These are phyloP conservation scores for Channa maculata DNA, from an alignment of 2,113 vertebrate genomes.

Conservation along the genomic window DNA sequence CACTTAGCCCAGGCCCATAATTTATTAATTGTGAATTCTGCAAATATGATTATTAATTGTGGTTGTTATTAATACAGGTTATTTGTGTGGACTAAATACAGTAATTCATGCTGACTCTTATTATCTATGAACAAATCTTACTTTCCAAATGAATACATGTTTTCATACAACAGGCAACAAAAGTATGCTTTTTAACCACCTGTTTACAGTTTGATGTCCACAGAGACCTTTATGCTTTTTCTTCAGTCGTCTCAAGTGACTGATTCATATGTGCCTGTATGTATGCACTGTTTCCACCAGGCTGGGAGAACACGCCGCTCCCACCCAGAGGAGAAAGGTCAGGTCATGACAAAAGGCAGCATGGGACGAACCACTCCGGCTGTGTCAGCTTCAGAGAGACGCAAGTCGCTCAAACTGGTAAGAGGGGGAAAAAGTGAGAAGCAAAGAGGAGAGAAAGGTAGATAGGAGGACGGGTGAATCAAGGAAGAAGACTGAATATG, in stretches of 20 bases:
- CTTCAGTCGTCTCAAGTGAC: neutral
- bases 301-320: slow-evolving; percentile 74
- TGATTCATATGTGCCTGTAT: neutral
- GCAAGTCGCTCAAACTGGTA: slow-evolving; percentile 89
- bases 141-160: too few species aligned
- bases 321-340: slow-evolving; percentile 74
- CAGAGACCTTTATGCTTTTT: neutral
- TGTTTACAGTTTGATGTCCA: too few species aligned
- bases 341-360: slow-evolving; percentile 57
- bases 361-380: slow-evolving; percentile 73
- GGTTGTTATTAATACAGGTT: neutral
- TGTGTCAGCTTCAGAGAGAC: slow-evolving; percentile 84
- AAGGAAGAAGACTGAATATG: neutral
- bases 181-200: too few species aligned
- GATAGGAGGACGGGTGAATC: neutral
- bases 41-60: neutral
- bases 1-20: too few species aligned
- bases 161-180: too few species aligned
- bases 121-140: too few species aligned
- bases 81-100: too few species aligned
- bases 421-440: slow-evolving; percentile 29
- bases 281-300: slow-evolving; percentile 37
- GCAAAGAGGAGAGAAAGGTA: neutral
- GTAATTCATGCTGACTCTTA: too few species aligned
- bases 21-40: too few species aligned